phyloP scores from a whole-genome alignment of 2,888 invertebrate genomes.

The Neoascia interrupta region DNA sequence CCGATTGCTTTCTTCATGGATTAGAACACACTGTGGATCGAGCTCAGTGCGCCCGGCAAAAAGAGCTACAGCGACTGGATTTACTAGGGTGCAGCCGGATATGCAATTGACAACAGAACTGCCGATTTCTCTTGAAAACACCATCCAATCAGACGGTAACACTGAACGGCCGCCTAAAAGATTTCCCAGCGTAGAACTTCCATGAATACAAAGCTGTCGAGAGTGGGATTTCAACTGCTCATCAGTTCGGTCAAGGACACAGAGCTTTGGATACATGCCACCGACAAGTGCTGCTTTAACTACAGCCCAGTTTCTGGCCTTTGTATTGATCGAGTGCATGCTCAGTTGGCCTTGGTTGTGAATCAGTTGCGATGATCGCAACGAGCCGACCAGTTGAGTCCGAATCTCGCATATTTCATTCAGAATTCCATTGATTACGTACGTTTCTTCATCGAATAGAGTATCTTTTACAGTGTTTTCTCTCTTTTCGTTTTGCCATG shows the following conservation, averaged over 20 bases:
- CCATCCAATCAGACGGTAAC: constrained; percentile 88
- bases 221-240: constrained; percentile 83
- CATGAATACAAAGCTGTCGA: constrained; percentile 75
- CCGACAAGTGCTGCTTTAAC: constrained; percentile 93
- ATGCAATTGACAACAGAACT: constrained; percentile 82
- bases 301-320: constrained; percentile 94
- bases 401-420: constrained; percentile 93
- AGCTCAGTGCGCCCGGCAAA: constrained; percentile 79
- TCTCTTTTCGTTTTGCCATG: constrained; percentile 84
- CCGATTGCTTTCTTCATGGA: constrained; percentile 29
- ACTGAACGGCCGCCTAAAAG: constrained; percentile 26
- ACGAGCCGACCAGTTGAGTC: constrained; percentile 89
- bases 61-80: constrained; percentile 88
- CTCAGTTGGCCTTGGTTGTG: constrained; percentile 86
- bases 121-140: constrained; percentile 89
- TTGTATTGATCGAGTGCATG: constrained; percentile 89
- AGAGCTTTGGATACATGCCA: constrained; percentile 94
- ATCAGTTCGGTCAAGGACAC: constrained; percentile 84
- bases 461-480: constrained; percentile 86
- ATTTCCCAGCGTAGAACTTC: constrained; percentile 81
- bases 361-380: constrained; percentile 81
- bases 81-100: constrained; percentile 87
- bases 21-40: no score
- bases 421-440: constrained; percentile 90
- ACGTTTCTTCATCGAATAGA: constrained; percentile 81